These are phyloP conservation scores for Anthonomus grandis DNA, from an alignment of 1,140 invertebrate species.

Conservation along the genomic window DNA sequence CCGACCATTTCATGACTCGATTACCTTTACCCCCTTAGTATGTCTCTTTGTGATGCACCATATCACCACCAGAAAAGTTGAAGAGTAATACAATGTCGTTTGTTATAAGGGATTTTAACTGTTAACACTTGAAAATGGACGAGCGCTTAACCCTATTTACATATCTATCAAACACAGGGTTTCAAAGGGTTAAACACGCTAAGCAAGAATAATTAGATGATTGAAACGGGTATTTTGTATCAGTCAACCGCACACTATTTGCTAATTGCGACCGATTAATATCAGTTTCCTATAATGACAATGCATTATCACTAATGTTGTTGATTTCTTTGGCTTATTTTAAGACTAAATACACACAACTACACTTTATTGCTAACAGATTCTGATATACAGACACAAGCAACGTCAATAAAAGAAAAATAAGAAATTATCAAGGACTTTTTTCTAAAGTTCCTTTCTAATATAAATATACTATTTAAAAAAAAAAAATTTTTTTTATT, in stretches of 20 bases:
- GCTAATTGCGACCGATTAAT: slow-evolving; percentile 46
- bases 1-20: slow-evolving; percentile 13
- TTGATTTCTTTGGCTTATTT: no score
- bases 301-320: slow-evolving; percentile 30
- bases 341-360: no score
- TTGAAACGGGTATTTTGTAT: slow-evolving; percentile 49
- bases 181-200: slow-evolving; percentile 45
- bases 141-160: slow-evolving; percentile 38
- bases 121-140: slow-evolving; percentile 26
- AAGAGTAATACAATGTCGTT: slow-evolving; percentile 1
- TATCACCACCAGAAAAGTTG: slow-evolving; percentile 2
- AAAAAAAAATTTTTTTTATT: no score
- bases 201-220: slow-evolving; percentile 47
- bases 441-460: no score
- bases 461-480: no score
- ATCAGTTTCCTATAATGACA: slow-evolving; percentile 38
- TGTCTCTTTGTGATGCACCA: no score
- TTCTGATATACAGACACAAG: no score
- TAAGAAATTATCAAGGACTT: no score
- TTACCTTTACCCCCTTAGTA: no score
- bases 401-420: no score
- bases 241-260: slow-evolving; percentile 48
- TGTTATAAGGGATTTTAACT: slow-evolving; percentile 36
- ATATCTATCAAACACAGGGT: slow-evolving; percentile 46
- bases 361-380: no score